Evolutionary conservation across 1,140 invertebrate genomes (phyloP).

Genomic region (Mylabris phalerata): DNA sequence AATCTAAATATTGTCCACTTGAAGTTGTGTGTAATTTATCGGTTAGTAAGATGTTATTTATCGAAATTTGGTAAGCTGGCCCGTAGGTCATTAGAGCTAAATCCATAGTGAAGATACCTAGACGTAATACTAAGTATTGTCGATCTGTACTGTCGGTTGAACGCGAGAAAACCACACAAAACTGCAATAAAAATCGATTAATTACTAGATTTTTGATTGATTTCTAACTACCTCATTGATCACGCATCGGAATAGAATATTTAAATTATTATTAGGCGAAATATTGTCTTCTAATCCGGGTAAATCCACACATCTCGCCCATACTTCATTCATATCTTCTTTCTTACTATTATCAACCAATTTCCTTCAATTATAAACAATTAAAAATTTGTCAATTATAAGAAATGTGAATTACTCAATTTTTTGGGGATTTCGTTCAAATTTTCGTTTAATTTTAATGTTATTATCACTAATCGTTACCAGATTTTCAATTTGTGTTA

Average conservation of each 20-base stretch:
- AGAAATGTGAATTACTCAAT: conserved; percentile 16
- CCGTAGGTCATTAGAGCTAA: conserved; percentile 73
- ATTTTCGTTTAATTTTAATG: conserved; percentile 11
- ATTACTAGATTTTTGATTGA: not conserved
- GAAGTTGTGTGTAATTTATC: conserved; percentile 72
- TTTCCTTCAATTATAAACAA: conserved; percentile 18
- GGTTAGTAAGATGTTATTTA: conserved; percentile 64
- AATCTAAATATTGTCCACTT: conserved; percentile 70
- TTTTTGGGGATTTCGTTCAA: conserved; percentile 5
- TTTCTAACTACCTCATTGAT: conserved; percentile 55
- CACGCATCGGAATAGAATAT: conserved; percentile 62
- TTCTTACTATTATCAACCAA: conserved; percentile 14
- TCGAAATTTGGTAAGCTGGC: conserved; percentile 65
- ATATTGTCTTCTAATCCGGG: conserved; percentile 81
- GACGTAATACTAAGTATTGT: conserved; percentile 67
- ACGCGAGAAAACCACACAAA: conserved; percentile 45
- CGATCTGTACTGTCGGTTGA: conserved; percentile 60
- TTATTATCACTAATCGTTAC: conserved; percentile 4
- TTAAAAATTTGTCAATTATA: conserved; percentile 1
- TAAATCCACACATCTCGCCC: conserved; percentile 66
- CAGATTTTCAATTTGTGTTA: not conserved
- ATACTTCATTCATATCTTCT: conserved; percentile 51
- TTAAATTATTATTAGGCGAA: conserved; percentile 69
- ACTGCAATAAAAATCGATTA: conserved; percentile 23
- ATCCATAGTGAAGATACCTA: conserved; percentile 65